phyloP scores from a whole-genome alignment of 2,113 vertebrate species.

The Oxyruncus cristatus region DNA sequence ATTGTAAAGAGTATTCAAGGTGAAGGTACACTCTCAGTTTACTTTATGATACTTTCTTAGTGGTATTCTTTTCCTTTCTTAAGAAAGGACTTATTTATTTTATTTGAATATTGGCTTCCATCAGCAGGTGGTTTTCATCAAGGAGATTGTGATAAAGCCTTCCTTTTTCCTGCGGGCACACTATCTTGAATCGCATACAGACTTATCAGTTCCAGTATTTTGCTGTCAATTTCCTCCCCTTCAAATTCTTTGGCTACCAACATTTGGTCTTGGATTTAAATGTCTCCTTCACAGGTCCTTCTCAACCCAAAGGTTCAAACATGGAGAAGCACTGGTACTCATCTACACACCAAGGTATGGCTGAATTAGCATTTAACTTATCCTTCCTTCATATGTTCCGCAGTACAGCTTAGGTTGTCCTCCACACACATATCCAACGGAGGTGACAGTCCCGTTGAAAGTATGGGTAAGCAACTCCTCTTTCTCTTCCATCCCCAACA shows the following conservation, averaged over 20 bases:
- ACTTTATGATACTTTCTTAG: background rate
- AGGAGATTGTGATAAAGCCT: background rate
- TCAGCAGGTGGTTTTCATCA: background rate
- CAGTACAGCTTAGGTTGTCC: background rate
- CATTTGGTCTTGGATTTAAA: background rate
- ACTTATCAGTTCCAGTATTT: background rate
- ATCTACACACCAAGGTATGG: background rate
- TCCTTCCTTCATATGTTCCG: background rate
- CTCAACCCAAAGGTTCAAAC: background rate
- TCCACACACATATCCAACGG: background rate
- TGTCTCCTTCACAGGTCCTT: background rate
- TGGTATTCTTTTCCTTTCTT: background rate
- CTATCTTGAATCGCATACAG: background rate
- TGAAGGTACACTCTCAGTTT: background rate
- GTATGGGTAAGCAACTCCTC: background rate
- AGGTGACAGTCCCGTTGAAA: background rate
- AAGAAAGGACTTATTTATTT: background rate
- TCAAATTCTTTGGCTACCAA: background rate
- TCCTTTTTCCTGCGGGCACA: background rate
- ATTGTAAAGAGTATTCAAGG: conserved; percentile 1
- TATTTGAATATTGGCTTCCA: background rate
- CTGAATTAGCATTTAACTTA: background rate
- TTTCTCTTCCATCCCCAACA: background rate
- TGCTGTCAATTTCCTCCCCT: background rate
- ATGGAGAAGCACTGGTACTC: background rate